These are phyloP conservation scores for Drymonia ruficornis DNA, from an alignment of 2,888 invertebrate genomes.

Conservation along the genomic window DNA sequence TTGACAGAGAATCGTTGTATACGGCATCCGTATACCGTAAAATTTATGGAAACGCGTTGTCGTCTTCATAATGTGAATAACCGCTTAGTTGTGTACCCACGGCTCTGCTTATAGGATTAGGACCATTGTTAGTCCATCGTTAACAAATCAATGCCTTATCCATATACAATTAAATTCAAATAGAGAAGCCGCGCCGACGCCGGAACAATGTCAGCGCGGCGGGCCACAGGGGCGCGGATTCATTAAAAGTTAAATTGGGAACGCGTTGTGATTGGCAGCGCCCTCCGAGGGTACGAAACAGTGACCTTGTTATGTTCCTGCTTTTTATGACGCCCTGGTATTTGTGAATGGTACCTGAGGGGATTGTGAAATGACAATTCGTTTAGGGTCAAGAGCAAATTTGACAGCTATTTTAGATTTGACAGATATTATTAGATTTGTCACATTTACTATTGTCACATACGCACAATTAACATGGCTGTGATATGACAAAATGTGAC, in stretches of 20 bases:
- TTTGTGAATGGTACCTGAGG: background rate
- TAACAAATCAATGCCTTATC: slow-evolving; percentile 13
- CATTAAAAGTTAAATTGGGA: slow-evolving; percentile 46
- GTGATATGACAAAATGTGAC: too few relatives aligned
- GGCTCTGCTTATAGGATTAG: too few relatives aligned
- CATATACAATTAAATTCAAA: slow-evolving; percentile 39
- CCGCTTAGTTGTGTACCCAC: too few relatives aligned
- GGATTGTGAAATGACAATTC: background rate
- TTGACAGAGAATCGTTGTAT: too few relatives aligned
- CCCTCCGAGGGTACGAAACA: slow-evolving; percentile 5
- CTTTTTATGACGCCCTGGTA: slow-evolving; percentile 4
- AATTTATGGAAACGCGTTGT: too few relatives aligned
- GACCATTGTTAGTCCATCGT: background rate
- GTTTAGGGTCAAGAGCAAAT: too few relatives aligned
- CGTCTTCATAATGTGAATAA: too few relatives aligned
- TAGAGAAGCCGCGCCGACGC: slow-evolving; percentile 17
- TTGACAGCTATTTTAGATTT: too few relatives aligned
- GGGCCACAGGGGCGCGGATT: slow-evolving; percentile 16
- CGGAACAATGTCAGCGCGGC: slow-evolving; percentile 12
- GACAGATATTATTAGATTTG: too few relatives aligned
- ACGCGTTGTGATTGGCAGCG: slow-evolving; percentile 27
- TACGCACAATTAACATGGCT: too few relatives aligned
- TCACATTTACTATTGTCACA: too few relatives aligned
- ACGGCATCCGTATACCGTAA: too few relatives aligned
- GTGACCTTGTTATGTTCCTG: slow-evolving; percentile 1